Percentiles rank a stretch among this genome's conserved stretches.
Conservation (phyloP, 2,797 vertebrate species). For the Chaenodraco wilsoni region DNA sequence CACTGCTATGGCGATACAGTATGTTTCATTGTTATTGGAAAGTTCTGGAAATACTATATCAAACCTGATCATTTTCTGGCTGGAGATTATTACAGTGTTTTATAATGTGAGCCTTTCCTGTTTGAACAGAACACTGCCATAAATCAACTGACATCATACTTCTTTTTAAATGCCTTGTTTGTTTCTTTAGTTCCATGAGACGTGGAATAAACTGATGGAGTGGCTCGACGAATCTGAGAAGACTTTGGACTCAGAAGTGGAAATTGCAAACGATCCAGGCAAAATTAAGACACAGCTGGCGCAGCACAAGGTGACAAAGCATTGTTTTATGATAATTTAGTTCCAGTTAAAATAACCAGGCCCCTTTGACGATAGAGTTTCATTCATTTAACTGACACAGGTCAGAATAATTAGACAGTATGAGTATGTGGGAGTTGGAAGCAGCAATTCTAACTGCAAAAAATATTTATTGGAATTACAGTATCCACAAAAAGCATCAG, state of each 20-base stretch:
- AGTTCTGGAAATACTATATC: conserved; percentile 32
- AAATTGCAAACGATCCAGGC: conserved; percentile 98
- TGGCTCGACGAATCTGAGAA: conserved; percentile 97
- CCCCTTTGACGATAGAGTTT: conserved; percentile 19
- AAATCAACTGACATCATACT: conserved; percentile 55
- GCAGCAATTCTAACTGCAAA: conserved; percentile 21
- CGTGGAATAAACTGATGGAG: conserved; percentile 96
- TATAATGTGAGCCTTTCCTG: conserved; percentile 19
- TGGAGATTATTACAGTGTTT: conserved; percentile 39
- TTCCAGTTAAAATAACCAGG: conserved; percentile 26
- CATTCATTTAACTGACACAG: conserved; percentile 21
- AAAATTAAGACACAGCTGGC: conserved; percentile 95
- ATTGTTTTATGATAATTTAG: conserved; percentile 2
- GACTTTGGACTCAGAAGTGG: conserved; percentile 93
- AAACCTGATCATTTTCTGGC: conserved; percentile 46
- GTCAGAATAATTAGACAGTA: conserved; percentile 36
- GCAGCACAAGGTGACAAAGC: conserved; percentile 92
- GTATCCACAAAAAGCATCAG: conserved; percentile 41
- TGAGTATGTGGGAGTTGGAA: conserved; percentile 18
- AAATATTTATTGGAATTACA: conserved; percentile 47
- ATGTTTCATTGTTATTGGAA: conserved; percentile 54
- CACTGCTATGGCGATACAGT: conserved; percentile 10
- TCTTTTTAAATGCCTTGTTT: conserved; percentile 23
- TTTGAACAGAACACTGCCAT: conserved; percentile 46
- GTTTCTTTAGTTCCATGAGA: conserved; percentile 91